Evolutionary conservation across 1,140 invertebrate species (phyloP).

Genomic region (Holcopasites calliopsidis): DNA sequence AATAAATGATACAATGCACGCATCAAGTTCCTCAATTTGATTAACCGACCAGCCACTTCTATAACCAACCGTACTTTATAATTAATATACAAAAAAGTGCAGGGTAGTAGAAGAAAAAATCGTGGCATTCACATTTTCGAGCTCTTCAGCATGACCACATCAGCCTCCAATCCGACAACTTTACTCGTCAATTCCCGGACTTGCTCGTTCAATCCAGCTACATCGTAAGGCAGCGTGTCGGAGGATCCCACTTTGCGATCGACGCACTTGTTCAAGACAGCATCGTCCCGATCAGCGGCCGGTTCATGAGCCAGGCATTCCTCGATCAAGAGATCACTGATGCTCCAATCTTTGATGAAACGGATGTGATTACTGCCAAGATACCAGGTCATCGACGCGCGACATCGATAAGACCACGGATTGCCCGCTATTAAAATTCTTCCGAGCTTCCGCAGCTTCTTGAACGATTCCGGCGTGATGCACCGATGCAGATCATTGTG

Average conservation of each 20-base stretch:
- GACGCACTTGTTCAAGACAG: slow-evolving; percentile 6
- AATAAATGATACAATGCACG: no score
- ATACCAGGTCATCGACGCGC: slow-evolving; percentile 30
- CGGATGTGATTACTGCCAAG: slow-evolving; percentile 8
- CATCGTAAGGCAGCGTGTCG: background rate
- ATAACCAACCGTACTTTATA: no score
- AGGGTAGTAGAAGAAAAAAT: background rate
- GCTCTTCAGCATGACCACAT: background rate
- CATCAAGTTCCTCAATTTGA: no score
- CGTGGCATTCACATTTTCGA: background rate
- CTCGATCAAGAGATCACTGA: slow-evolving; percentile 32
- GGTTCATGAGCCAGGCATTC: slow-evolving; percentile 37
- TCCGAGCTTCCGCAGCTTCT: slow-evolving; percentile 23
- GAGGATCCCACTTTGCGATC: background rate
- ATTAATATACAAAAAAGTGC: no score
- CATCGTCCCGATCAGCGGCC: background rate
- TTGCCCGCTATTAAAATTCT: slow-evolving; percentile 27
- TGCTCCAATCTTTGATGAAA: slow-evolving; percentile 35
- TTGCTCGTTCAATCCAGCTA: background rate
- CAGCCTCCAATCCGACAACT: background rate
- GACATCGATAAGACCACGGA: slow-evolving; percentile 41
- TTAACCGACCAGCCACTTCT: no score
- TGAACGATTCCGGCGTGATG: background rate
- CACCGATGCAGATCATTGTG: slow-evolving; percentile 30
- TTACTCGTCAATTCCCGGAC: background rate